Percentiles rank a stretch among this genome's conserved stretches.
These are phyloP conservation scores for Arion vulgaris DNA, from an alignment of 1,140 invertebrate genomes.

Conservation along the genomic window DNA sequence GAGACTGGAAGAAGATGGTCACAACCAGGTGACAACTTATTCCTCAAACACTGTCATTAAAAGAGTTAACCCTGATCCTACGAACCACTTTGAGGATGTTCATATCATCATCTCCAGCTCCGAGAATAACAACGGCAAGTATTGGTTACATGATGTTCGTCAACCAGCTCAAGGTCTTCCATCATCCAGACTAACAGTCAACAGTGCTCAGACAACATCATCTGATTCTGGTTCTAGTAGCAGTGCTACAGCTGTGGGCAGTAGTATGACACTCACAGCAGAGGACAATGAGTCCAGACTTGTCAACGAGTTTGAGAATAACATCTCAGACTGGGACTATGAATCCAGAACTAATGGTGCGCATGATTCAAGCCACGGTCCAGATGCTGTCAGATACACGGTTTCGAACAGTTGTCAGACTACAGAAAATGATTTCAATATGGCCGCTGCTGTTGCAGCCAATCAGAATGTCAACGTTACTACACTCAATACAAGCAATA, in stretches of 20 bases:
- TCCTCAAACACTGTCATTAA: neutral
- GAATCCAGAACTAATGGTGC: conserved; percentile 16
- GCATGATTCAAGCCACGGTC: neutral
- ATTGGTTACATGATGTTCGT: neutral
- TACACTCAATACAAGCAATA: neutral
- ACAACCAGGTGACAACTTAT: neutral
- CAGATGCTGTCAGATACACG: neutral
- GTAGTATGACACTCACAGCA: neutral
- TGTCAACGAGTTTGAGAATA: neutral
- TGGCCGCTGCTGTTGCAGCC: neutral
- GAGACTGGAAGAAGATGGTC: neutral
- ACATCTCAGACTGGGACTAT: conserved; percentile 20
- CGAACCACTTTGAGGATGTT: neutral
- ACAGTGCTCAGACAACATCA: neutral
- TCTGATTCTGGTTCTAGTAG: conserved; percentile 35
- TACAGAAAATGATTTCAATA: neutral
- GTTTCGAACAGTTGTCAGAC: conserved; percentile 24
- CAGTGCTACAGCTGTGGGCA: conserved; percentile 19
- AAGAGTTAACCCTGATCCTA: neutral
- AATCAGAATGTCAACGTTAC: neutral
- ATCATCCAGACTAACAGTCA: conserved; percentile 11
- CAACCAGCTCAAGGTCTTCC: neutral
- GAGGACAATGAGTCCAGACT: neutral
- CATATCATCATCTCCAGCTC: conserved; percentile 17
- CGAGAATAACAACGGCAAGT: neutral